These are phyloP conservation scores for Euphydryas editha DNA, from an alignment of 2,888 invertebrate genomes.

Conservation along the genomic window DNA sequence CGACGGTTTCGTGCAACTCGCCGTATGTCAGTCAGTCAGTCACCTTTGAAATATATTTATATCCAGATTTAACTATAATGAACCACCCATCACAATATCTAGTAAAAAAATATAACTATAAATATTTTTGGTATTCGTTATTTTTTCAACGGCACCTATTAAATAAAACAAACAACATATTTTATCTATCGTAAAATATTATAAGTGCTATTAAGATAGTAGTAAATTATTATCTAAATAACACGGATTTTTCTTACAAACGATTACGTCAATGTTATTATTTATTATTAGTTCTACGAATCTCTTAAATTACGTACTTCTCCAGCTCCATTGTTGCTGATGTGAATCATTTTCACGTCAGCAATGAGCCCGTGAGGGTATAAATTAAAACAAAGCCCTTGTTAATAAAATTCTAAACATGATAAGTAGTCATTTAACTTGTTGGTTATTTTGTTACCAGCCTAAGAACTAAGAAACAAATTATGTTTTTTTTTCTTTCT, in stretches of 20 bases:
- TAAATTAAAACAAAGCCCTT: conserved; percentile 2
- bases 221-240: not conserved
- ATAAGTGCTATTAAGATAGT: not conserved
- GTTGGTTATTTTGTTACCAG: too few species aligned
- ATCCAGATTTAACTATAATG: too few species aligned
- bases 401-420: not conserved
- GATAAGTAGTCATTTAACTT: not conserved
- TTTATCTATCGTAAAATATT: not conserved
- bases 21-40: too few species aligned
- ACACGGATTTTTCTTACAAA: not conserved
- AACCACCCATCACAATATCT: too few species aligned
- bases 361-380: conserved; percentile 34
- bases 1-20: too few species aligned
- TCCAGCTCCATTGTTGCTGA: conserved; percentile 31
- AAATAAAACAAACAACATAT: not conserved
- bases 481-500: too few species aligned
- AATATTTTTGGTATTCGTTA: too few species aligned
- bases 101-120: too few species aligned
- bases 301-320: conserved; percentile 21
- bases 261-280: conserved; percentile 2
- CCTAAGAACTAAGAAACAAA: too few species aligned
- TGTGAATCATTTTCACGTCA: too few species aligned
- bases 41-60: too few species aligned
- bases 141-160: too few species aligned
- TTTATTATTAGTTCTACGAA: conserved; percentile 18